Conservation (phyloP, 2,888 invertebrate species). For the Antheraea yamamai region DNA sequence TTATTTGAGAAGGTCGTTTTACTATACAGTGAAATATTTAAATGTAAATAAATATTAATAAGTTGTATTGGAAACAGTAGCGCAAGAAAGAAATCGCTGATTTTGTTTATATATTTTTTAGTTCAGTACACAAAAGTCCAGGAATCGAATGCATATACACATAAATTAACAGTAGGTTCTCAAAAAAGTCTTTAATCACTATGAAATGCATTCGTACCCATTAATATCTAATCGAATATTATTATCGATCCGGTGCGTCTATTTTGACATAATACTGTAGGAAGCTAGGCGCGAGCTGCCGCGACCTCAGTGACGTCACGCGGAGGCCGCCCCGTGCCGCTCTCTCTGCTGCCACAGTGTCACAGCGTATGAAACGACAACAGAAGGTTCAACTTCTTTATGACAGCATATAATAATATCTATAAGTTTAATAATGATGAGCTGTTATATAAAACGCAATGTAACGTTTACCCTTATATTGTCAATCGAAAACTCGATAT, state of each 20-base stretch:
- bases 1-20: too few species aligned
- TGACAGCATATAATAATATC: neutral
- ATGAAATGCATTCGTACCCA: neutral
- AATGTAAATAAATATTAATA: too few species aligned
- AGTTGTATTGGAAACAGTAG: too few species aligned
- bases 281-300: conserved; percentile 46
- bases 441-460: neutral
- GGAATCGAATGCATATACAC: too few species aligned
- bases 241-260: conserved; percentile 33
- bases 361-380: conserved; percentile 10
- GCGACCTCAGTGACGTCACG: conserved; percentile 70
- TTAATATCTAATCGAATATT: conserved; percentile 18
- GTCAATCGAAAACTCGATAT: neutral
- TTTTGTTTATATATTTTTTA: too few species aligned
- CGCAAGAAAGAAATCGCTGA: too few species aligned
- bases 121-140: too few species aligned
- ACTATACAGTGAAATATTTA: too few species aligned
- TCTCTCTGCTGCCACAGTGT: conserved; percentile 48
- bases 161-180: too few species aligned
- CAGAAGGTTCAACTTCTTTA: conserved; percentile 18
- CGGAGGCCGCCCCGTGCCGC: conserved; percentile 57
- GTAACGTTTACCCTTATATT: neutral
- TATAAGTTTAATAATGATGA: neutral
- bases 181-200: neutral
- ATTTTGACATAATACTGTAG: conserved; percentile 51